These are phyloP conservation scores for Oscheius sp. DNA, from an alignment of 1,140 invertebrate species.

Conservation along the genomic window DNA sequence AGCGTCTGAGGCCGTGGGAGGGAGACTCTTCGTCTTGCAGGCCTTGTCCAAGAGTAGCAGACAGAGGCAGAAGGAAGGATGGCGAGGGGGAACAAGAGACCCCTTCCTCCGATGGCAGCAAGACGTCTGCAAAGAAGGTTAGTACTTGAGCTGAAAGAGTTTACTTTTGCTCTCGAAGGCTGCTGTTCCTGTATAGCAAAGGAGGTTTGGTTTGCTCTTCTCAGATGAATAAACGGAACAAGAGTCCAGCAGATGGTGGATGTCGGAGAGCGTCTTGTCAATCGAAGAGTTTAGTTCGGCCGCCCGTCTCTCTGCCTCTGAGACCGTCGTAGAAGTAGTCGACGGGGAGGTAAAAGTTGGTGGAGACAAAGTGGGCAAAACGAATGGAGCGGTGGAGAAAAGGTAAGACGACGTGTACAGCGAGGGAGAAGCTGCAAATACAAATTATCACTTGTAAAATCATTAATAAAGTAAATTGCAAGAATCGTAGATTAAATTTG, in stretches of 20 bases:
- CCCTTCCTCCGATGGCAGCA: background rate
- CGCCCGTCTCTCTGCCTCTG: background rate
- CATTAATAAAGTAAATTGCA: no score
- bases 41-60: background rate
- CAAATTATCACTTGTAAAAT: no score
- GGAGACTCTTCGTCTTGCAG: background rate
- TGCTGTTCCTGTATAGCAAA: slow-evolving; percentile 19
- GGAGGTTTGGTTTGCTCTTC: slow-evolving; percentile 1
- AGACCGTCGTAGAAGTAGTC: background rate
- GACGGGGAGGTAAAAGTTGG: background rate
- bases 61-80: background rate
- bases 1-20: slow-evolving; percentile 53
- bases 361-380: background rate
- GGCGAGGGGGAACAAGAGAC: background rate
- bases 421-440: no score
- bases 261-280: slow-evolving; percentile 13
- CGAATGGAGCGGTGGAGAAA: background rate
- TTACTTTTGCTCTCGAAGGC: slow-evolving; percentile 3
- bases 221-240: slow-evolving; percentile 6
- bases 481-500: no score
- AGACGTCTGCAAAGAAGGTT: background rate
- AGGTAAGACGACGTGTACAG: background rate
- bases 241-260: slow-evolving; percentile 7
- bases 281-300: background rate
- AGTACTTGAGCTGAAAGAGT: background rate